These are phyloP conservation scores for Actenoides lindsayi DNA, from an alignment of 2,113 vertebrate species.

Conservation along the genomic window DNA sequence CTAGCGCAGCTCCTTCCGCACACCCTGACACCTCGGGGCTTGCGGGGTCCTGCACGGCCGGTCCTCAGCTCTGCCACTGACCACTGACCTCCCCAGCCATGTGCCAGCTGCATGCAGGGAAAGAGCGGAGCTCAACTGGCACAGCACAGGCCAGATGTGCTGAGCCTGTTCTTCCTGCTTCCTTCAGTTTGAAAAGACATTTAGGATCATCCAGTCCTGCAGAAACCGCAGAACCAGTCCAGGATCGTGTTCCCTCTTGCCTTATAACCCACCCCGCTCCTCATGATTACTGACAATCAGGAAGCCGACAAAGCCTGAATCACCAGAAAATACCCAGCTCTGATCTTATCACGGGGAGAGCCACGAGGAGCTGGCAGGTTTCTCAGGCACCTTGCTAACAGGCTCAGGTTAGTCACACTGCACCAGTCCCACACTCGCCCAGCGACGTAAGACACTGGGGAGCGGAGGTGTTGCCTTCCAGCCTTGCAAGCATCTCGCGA, in stretches of 20 bases:
- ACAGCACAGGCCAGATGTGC: neutral
- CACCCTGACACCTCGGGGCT: neutral
- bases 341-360: neutral
- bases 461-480: neutral
- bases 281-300: neutral
- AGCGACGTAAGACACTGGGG: neutral
- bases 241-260: neutral
- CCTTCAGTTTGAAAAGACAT: conserved; percentile 15
- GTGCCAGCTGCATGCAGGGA: neutral
- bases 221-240: neutral
- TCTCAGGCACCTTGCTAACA: neutral
- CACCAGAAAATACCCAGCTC: neutral
- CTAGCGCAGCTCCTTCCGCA: neutral
- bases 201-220: too few relatives aligned
- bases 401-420: neutral
- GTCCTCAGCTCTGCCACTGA: neutral
- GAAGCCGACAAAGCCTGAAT: neutral
- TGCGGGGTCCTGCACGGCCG: neutral
- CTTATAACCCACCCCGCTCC: neutral
- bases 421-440: neutral
- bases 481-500: neutral
- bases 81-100: neutral
- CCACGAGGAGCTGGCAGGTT: neutral
- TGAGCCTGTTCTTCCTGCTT: neutral
- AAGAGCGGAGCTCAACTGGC: neutral